Evolutionary conservation across 1,140 invertebrate species (phyloP).

Genomic region (Drosophila santomea): DNA sequence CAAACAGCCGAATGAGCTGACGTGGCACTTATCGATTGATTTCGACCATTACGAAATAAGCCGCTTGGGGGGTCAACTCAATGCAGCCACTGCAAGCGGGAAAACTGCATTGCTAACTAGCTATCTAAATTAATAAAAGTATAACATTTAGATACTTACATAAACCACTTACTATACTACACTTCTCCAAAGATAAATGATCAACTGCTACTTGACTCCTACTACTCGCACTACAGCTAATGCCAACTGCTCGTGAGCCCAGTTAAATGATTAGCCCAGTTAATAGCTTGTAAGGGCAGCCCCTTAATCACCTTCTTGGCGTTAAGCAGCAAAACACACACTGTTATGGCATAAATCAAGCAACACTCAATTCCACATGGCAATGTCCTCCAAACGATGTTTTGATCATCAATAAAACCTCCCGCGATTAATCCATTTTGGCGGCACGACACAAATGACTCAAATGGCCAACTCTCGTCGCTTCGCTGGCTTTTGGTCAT

Average conservation of each 20-base stretch:
- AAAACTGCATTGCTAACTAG: too few species aligned
- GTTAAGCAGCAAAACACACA: slow-evolving; percentile 8
- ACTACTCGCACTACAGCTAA: slow-evolving; percentile 17
- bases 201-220: not conserved
- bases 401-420: slow-evolving; percentile 61
- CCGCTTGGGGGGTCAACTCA: slow-evolving; percentile 3
- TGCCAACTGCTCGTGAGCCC: too few species aligned
- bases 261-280: not conserved
- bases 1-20: slow-evolving; percentile 34
- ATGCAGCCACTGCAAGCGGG: slow-evolving; percentile 21
- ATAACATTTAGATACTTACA: too few species aligned
- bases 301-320: slow-evolving; percentile 11
- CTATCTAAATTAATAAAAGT: too few species aligned
- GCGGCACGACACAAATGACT: slow-evolving; percentile 45
- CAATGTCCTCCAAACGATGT: slow-evolving; percentile 52
- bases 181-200: not conserved
- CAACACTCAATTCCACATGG: slow-evolving; percentile 26
- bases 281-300: slow-evolving; percentile 33
- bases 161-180: too few species aligned
- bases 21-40: slow-evolving; percentile 46
- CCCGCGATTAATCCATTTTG: slow-evolving; percentile 61
- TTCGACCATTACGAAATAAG: slow-evolving; percentile 45
- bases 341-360: slow-evolving; percentile 43
- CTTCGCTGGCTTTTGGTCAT: slow-evolving; percentile 63
- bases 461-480: slow-evolving; percentile 22